Evolutionary conservation across 2,888 invertebrate genomes (phyloP), one percentile per base, ranked within the genome.

Genomic region (Parapristionchus giblindavisi): DNA sequence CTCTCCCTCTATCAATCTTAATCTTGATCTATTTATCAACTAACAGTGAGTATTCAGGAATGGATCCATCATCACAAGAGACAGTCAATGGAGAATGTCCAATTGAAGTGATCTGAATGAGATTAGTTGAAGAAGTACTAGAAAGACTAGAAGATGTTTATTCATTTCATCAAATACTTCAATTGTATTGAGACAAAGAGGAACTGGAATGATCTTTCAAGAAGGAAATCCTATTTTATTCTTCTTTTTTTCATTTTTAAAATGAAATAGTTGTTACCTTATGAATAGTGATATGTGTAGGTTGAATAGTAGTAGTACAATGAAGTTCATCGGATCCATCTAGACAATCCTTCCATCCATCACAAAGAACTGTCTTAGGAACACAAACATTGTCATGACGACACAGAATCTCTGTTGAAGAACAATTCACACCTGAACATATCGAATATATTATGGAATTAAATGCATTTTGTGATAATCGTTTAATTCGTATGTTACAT

Each of bases 1-100:
- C n/a, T 29, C 8, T 65, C 66, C 51, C 6, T 66, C 51, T 66
- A 48, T 51, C 48, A 52, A 66, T 66, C 52, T 32, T 51, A 51
- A 21, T 51, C 51, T 51, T 51, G 51, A 14, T 51, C 21, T 51
- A 21, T 51, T 51, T 51, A 66, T n/a, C 52, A 21, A 52, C 58
- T 76, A 61, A 52, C 76, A 76, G 38, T 27, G 71, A 58, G 48
- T 54, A 87, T 63, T 87, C 86, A 4, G 87, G 87, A 27, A 79
- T 68, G 2, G 80, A 75, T 17, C 86, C 86, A 77, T 87, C 87
- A n/a, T 82, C 81, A 61, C 87, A 87, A 14, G 81, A 56, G 4
- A 81, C 83, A 14, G 85, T 87, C 4, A 76, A 76, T 24, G 75
- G 73, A 11, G 82, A 73, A 43, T 48, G 73, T 21, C 56, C n/a